phyloP scores from a whole-genome alignment of 1,140 invertebrate species.

The Drosophila sp. region DNA sequence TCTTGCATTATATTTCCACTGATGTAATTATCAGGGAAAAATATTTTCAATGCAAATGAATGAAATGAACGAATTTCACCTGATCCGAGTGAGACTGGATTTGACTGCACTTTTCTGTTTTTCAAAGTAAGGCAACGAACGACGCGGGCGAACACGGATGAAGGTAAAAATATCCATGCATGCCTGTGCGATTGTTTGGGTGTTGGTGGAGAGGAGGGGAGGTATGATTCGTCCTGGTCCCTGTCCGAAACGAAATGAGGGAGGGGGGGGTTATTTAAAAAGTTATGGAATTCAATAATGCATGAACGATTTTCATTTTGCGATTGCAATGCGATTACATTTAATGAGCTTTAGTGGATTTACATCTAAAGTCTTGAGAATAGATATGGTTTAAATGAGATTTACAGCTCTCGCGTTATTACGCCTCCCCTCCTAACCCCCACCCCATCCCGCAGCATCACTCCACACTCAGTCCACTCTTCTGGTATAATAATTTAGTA shows the following conservation, averaged over 20 bases:
- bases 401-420: not conserved
- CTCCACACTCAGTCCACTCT: no score
- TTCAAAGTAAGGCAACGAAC: no score
- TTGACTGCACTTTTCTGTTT: slow-evolving; percentile 6
- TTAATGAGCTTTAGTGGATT: slow-evolving; percentile 12
- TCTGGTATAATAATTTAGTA: no score
- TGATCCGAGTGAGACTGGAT: slow-evolving; percentile 3
- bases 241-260: not conserved
- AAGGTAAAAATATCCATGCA: no score
- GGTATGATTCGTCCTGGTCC: no score
- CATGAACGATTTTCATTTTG: slow-evolving; percentile 11
- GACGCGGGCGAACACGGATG: no score
- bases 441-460: not conserved
- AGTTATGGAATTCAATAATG: slow-evolving; percentile 10
- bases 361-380: slow-evolving; percentile 5
- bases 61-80: slow-evolving; percentile 8
- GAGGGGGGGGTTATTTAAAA: not conserved
- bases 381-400: not conserved
- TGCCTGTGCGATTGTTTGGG: no score
- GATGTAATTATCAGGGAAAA: slow-evolving; percentile 12
- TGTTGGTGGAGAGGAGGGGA: no score
- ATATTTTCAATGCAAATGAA: slow-evolving; percentile 13
- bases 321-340: slow-evolving; percentile 4
- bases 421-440: not conserved
- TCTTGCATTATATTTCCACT: slow-evolving; percentile 10